phyloP scores from a whole-genome alignment of 2,797 vertebrate species.

The Bufotes viridis region DNA sequence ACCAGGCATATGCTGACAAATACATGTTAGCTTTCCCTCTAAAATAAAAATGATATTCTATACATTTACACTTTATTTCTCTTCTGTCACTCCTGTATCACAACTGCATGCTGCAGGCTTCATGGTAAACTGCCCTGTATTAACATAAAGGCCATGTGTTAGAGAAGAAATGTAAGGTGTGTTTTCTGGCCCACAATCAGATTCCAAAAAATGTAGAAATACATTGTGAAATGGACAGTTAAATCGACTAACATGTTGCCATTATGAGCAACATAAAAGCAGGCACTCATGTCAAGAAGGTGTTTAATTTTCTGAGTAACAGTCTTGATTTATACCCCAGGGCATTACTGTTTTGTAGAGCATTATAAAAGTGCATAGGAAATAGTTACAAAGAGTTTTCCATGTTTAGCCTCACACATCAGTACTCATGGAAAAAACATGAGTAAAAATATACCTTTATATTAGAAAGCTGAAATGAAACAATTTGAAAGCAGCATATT shows the following conservation, averaged over 20 bases:
- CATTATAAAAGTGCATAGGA: background rate
- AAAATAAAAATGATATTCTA: too few species aligned
- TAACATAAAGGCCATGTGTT: too few species aligned
- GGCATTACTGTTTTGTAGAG: background rate
- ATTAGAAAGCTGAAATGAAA: background rate
- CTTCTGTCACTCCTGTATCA: too few species aligned
- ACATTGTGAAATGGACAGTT: background rate
- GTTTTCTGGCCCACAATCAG: background rate
- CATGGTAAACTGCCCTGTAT: too few species aligned
- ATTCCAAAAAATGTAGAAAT: background rate
- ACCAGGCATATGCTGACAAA: too few species aligned
- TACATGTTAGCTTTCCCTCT: too few species aligned
- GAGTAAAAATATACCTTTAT: background rate
- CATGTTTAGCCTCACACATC: background rate
- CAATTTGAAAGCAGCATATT: too few species aligned
- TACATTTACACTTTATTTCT: too few species aligned
- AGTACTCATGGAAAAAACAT: background rate
- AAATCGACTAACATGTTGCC: background rate
- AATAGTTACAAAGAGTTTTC: background rate
- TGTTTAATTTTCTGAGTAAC: conserved; percentile 4
- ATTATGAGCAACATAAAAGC: background rate
- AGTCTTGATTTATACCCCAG: background rate
- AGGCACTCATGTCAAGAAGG: background rate
- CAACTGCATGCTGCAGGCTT: too few species aligned
- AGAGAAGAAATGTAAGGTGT: background rate